Evolutionary conservation across 2,113 vertebrate species (phyloP), one percentile per base, ranked within the genome.

Genomic region (Odocoileus hemionus): DNA sequence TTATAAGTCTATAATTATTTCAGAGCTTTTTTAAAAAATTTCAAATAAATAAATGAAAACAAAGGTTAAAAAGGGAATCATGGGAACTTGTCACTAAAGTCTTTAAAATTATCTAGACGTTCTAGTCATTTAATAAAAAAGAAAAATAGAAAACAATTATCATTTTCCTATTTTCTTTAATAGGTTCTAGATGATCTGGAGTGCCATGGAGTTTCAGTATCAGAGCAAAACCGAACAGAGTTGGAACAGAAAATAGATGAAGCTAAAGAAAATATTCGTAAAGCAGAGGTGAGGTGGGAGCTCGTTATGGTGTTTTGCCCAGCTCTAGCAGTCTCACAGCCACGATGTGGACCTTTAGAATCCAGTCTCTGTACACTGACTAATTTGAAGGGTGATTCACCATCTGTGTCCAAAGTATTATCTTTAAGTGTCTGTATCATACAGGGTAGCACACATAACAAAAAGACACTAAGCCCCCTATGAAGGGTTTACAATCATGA

Each of bases 181-280:
- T 97, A 99, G 99, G 98, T 99, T 60, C 98, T 99, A 87, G 99
- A 99, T 95, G 99, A 99, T 97, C 99, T 99, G 57, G 99, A 99
- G 91, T 99, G 99, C 94, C 99, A 99, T 0, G 99, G 99, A 61
- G 97, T 99, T 36, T 99, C 99, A 87, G 92, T 99, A 61, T 99
- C 99, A 7, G 99, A 99, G 96, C 99, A 99, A 96, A 99, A 98
- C 88, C 99, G 99, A 93, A 98, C 97, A 30, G 99, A 99, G 16
- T 98, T 99, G 98, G 99, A 99, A 98, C 99, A 99, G 98, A 99
- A 99, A 97, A 99, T 99, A 45, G 99, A 99, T 36, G 99, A 99
- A 97, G 99, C 99, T 97, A 99, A 99, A 99, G 99, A 99, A 98
- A 99, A 98, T 95, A 99, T 99, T 54, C 99, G 99, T 96, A 99